phyloP scores from a whole-genome alignment of 2,888 invertebrate species.

The Pelosia muscerda region DNA sequence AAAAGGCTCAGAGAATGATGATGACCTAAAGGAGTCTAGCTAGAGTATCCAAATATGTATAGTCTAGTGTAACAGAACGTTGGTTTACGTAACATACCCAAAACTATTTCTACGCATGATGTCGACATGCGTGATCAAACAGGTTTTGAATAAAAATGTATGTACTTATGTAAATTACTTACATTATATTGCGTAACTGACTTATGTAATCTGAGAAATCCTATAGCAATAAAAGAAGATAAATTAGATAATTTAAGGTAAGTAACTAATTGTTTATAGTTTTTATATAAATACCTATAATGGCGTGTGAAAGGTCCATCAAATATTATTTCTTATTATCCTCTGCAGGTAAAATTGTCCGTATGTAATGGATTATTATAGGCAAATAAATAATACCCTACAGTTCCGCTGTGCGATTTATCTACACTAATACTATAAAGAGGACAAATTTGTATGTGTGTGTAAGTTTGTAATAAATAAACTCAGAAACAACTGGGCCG shows the following conservation, averaged over 20 bases:
- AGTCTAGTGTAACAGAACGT: neutral
- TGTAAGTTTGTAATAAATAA: too few relatives aligned
- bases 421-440: too few relatives aligned
- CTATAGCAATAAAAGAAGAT: constrained; percentile 21
- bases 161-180: constrained; percentile 28
- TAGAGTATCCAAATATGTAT: neutral
- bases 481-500: too few relatives aligned
- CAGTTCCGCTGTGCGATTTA: constrained; percentile 1
- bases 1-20: too few relatives aligned
- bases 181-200: constrained; percentile 31
- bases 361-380: constrained; percentile 1
- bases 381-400: neutral
- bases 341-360: neutral
- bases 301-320: constrained; percentile 30
- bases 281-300: constrained; percentile 30
- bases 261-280: constrained; percentile 23
- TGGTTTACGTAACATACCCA: constrained; percentile 22
- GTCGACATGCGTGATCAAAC: constrained; percentile 23
- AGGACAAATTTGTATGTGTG: too few relatives aligned
- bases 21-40: too few relatives aligned
- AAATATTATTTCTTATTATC: neutral
- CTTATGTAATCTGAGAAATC: constrained; percentile 42
- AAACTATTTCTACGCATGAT: constrained; percentile 23
- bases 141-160: constrained; percentile 25
- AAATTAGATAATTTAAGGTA: constrained; percentile 26